Evolutionary conservation across 2,888 invertebrate genomes (phyloP), one percentile per base, ranked within the genome.

Genomic region (Stramonita haemastoma): DNA sequence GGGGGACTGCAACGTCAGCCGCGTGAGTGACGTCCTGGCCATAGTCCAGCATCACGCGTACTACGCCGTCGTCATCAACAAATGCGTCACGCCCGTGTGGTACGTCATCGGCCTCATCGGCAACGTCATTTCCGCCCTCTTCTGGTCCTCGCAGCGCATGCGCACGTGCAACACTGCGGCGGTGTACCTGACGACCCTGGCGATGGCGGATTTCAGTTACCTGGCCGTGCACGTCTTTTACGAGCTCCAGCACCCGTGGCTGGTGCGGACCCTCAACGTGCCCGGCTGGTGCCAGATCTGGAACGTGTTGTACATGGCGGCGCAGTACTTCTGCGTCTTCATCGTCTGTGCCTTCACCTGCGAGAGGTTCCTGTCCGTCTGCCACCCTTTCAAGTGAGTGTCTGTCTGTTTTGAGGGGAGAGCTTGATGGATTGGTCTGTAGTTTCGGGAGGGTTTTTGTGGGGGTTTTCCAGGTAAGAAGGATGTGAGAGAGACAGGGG

Each of bases 291-390:
- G 96, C 89, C 94, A 94, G 79, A 90, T 92, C 0, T 95, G 95
- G 92, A 94, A 94, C 88, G 90, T 95, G 19, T 36, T 95, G n/a
- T 94, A 93, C 88, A 92, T 95, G 90, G 93, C 94, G 32, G 93
- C 94, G 17, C 95, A 95, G 90, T 96, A 95, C 90, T 91, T 95
- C 56, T 95, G 95, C 36, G 94, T 95, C 19, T 89, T 96, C 19
- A 93, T 96, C 13, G 95, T 96, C 0, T 93, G 95, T 29, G 95
- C 94, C 36, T 95, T 95, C 90, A 96, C 95, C 0, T 92, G 94
- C 8, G 95, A 96, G 90, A 90, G 95, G 11, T 95, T 94, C 77
- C 93, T 95, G 60, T 95, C 95, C 17, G 92, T 95, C 57, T 94
- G 92, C 77, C 92, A 92, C 79, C 95, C 95, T 2, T 95, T 95